Evolutionary conservation across 2,797 vertebrate species (phyloP), one percentile per base, ranked within the genome.

Genomic region (Manis javanica): DNA sequence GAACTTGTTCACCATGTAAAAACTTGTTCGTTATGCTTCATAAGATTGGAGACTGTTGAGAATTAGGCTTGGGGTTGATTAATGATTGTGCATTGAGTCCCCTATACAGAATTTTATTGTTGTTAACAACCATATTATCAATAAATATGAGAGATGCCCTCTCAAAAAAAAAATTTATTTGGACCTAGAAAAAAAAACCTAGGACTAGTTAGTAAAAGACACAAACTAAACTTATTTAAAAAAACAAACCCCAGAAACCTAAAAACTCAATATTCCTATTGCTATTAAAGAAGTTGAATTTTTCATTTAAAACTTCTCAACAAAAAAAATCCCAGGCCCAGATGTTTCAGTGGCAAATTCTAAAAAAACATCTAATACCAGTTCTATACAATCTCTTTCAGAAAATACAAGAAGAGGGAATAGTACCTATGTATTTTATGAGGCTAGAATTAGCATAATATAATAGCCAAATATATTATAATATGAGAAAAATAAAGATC

Each of bases 321-420:
- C 12, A 61, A 64, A 63, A 61, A 77, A 63, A 88, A 49, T 19
- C 18, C 21, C 39, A 92, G 24, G 46, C 26, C 31, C 18, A 75
- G 51, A 53, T 92, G 8, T 61, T 81, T 93, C 39, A 82, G 21
- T 86, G 26, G 29, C 1, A 92, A 94, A 94, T 90, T 91, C 4
- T 59, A 69, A n/a, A 86, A 87, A 74, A 49, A 68, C 46, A 92
- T 57, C 71, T 77, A 90, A 53, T 46, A 84, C 29, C 14, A 83
- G 29, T 83, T 78, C 29, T 64, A 46, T 31, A 59, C 29, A 77
- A 71, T 51, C 42, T 81, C 5, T 81, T 82, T 89, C 21, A 77
- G 61, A 94, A 75, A 51, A 34, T n/a, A 51, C 12, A 91, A 61
- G 7, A 93, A 42, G 3, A 79, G 46, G 46, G 69, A 86, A 78